These are phyloP conservation scores for Synanceia verrucosa DNA, from an alignment of 2,797 vertebrate species.

Conservation along the genomic window DNA sequence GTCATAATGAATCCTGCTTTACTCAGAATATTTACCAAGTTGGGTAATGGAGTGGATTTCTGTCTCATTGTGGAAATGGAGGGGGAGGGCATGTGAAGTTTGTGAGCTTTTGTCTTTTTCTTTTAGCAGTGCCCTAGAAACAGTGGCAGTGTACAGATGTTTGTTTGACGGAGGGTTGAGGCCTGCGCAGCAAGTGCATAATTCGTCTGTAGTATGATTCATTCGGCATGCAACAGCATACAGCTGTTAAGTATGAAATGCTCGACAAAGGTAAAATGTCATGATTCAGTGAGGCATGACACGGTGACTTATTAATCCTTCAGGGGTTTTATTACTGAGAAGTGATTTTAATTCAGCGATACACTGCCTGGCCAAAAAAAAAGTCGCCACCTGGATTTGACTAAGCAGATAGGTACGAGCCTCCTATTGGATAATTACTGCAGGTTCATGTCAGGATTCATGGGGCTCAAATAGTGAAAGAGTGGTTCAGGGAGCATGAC, in stretches of 20 bases:
- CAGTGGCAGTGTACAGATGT: constrained; percentile 43
- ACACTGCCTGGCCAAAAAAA: too few relatives aligned
- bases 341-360: constrained; percentile 40
- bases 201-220: constrained; percentile 65
- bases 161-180: constrained; percentile 30
- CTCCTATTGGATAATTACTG: too few relatives aligned
- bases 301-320: constrained; percentile 10
- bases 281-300: constrained; percentile 14
- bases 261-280: constrained; percentile 39
- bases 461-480: too few relatives aligned
- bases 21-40: constrained; percentile 21
- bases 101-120: constrained; percentile 20
- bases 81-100: constrained; percentile 7
- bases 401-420: too few relatives aligned
- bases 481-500: too few relatives aligned
- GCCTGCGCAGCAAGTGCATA: constrained; percentile 42
- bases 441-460: too few relatives aligned
- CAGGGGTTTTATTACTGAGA: constrained; percentile 4
- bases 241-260: constrained; percentile 57
- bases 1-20: not conserved
- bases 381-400: too few relatives aligned
- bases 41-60: constrained; percentile 17
- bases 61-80: constrained; percentile 2
- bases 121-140: constrained; percentile 35
- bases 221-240: constrained; percentile 43